Base-by-base conservation (phyloP, 2,888 invertebrate species). In the Automeris io region DNA sequence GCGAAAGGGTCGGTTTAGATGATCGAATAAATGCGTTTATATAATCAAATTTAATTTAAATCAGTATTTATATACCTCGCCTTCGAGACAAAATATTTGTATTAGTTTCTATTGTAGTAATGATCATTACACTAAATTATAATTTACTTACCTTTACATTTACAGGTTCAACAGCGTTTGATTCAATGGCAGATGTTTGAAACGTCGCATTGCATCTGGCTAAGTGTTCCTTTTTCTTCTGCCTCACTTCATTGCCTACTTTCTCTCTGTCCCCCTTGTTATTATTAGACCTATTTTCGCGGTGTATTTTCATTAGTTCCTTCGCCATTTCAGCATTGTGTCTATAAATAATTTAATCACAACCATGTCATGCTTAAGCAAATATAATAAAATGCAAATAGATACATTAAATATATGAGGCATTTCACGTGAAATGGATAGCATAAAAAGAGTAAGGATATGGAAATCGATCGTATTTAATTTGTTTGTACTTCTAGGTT, bases 321-420 rank as follows among this genome's bases (percentile, higher is more conserved):
- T 92, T 93, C 63, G 95, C 94, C 95, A 95, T 95, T 42, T 93
- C 91, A 45, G 90, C 88, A 54, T 95, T 95, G 67, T 95, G 95
- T 57, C 93, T 93, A 54, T 43, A 21, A 37, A 44, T 35, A n/a
- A 35, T 12, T 24, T 13, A 18, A 18, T 13, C 18, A 18, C 9
- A 6, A 32, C n/a, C 18, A 9, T 8, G n/a, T n/a, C n/a, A n/a
- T n/a, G n/a, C n/a, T n/a, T n/a, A n/a, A n/a, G n/a, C n/a, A n/a
- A n/a, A n/a, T n/a, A n/a, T n/a, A n/a, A n/a, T n/a, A n/a, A n/a
- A n/a, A n/a, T n/a, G n/a, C n/a, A n/a, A n/a, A n/a, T n/a, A n/a
- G n/a, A n/a, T n/a, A n/a, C n/a, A n/a, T n/a, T n/a, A 33, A 35
- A 33, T 6, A 24, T 33, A 1, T 12, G 8, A 1, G 12, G 1